These are phyloP conservation scores for Alcis repandata DNA, from an alignment of 2,888 invertebrate species.

Conservation along the genomic window DNA sequence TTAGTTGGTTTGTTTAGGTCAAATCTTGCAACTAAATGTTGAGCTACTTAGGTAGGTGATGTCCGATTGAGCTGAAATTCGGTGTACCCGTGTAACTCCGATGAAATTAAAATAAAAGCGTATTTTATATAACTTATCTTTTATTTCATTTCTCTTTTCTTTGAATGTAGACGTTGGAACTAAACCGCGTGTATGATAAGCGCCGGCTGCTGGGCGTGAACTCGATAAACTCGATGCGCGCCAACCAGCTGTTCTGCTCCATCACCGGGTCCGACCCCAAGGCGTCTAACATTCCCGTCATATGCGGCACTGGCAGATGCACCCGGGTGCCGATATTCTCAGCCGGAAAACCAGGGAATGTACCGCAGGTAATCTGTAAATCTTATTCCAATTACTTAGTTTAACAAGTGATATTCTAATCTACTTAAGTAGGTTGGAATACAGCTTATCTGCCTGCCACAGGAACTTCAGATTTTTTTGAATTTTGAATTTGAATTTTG, in stretches of 20 bases:
- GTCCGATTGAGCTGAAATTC: no score
- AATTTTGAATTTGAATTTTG: no score
- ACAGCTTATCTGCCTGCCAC: no score
- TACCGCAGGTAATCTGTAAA: slow-evolving; percentile 59
- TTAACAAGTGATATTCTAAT: no score
- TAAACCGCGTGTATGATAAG: slow-evolving; percentile 63
- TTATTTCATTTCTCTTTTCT: not conserved
- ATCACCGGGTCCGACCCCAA: slow-evolving; percentile 66
- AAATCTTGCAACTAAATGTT: no score
- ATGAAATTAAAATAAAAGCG: no score
- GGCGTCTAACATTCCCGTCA: slow-evolving; percentile 61
- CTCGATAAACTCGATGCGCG: slow-evolving; percentile 77
- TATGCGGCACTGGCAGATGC: slow-evolving; percentile 73
- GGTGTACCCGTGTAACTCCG: no score
- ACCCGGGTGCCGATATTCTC: slow-evolving; percentile 80
- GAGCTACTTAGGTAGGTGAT: no score
- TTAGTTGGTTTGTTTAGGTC: no score
- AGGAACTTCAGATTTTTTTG: no score
- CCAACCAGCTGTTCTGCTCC: slow-evolving; percentile 75
- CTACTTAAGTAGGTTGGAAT: no score
- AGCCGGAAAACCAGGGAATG: slow-evolving; percentile 62
- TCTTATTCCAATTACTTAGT: no score
- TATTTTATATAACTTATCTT: not conserved
- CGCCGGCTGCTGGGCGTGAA: slow-evolving; percentile 75
- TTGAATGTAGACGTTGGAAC: slow-evolving; percentile 65